Base-by-base conservation (phyloP, 1,140 invertebrate genomes). In the Aleiodes sp. region DNA sequence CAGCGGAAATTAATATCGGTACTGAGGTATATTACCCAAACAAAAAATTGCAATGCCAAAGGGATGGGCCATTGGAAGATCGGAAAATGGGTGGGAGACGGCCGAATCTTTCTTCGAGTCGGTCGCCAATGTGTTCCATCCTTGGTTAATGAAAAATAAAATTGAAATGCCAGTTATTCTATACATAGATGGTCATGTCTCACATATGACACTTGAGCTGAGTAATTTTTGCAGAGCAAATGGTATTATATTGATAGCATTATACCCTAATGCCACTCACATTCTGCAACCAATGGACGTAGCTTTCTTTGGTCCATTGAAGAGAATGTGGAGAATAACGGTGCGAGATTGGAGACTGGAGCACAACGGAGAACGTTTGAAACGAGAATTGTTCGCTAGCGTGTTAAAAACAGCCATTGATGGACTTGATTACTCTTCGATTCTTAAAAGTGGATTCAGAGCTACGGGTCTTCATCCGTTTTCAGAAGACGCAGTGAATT, bases 41-140 rank as follows among this genome's bases (percentile, higher is more conserved):
- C n/a, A n/a, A n/a, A n/a, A n/a, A n/a, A n/a, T n/a, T n/a, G n/a
- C 71, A 65, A 26, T 74, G 31, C 78, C 82, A 24, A 19, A 39
- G 9, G 72, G 68, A 24, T 86, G 82, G 83, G 72, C 67, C 10
- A 75, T 82, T 21, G 83, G 85, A 12, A 65, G 69, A 21, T 75
- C 79, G n/a, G 81, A 85, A 8, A 78, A 9, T 37, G 81, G 84
- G 4, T 87, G 84, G 84, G 85, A 84, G 83, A 84, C 70, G 12
- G 68, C 56, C 26, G 75, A 78, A 72, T 73, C 76, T 0, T 87
- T 87, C 73, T 86, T 78, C 69, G 82, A 86, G 70, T 87, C 81
- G 63, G 74, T 86, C 12, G 68, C 76, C 9, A 82, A 86, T 69
- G 69, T 79, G 4, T 85, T 86, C 68, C 41, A 77, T 46, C 68